These are phyloP conservation scores for Dolichomitus sp. DNA, from an alignment of 2,888 invertebrate genomes.

Conservation along the genomic window DNA sequence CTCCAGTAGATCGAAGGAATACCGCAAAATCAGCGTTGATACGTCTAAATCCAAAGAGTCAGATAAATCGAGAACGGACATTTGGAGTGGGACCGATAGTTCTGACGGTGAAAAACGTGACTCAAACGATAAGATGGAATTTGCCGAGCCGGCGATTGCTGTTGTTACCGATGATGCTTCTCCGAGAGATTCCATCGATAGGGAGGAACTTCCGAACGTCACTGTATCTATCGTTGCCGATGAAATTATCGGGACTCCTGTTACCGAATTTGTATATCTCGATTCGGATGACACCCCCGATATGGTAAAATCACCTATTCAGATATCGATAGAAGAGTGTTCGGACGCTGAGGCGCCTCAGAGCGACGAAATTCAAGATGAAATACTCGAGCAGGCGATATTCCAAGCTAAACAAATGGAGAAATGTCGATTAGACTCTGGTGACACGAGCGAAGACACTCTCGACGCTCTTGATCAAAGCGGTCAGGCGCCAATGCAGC, in stretches of 20 bases:
- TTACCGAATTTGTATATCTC: constrained; percentile 66
- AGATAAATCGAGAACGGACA: constrained; percentile 63
- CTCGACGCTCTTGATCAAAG: constrained; percentile 81
- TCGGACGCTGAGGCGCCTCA: constrained; percentile 81
- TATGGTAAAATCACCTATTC: constrained; percentile 84
- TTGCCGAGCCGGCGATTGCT: constrained; percentile 39
- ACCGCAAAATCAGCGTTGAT: constrained; percentile 34
- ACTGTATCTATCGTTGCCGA: constrained; percentile 74
- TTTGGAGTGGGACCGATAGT: constrained; percentile 68
- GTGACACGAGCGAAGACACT: constrained; percentile 84
- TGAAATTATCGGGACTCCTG: constrained; percentile 60
- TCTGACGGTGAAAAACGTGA: constrained; percentile 67
- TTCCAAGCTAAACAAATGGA: constrained; percentile 78
- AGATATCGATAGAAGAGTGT: constrained; percentile 85
- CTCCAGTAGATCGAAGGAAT: constrained; percentile 42
- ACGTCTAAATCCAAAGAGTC: constrained; percentile 37
- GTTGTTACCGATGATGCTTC: constrained; percentile 49
- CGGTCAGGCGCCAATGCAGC: constrained; percentile 74
- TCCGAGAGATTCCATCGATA: constrained; percentile 65
- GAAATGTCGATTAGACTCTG: constrained; percentile 81
- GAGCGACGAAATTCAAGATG: constrained; percentile 75
- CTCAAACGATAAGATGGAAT: constrained; percentile 44
- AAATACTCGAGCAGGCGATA: constrained; percentile 76
- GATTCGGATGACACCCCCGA: constrained; percentile 75
- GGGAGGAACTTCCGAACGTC: constrained; percentile 80